Base-by-base conservation (phyloP, 2,797 vertebrate species). In the Myotis planiceps region DNA sequence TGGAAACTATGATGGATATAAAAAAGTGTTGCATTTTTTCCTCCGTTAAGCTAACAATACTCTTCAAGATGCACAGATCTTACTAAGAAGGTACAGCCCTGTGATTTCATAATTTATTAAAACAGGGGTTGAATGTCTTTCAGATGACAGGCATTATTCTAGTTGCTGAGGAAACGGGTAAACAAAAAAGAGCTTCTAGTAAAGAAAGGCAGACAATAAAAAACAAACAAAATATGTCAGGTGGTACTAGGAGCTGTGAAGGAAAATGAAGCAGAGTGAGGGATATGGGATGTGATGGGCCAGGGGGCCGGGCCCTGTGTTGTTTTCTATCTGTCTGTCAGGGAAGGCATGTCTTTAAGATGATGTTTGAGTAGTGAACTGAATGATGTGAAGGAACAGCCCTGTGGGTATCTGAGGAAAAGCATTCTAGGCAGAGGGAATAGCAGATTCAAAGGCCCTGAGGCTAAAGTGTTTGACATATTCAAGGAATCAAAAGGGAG, bases 91-190 rank as follows among this genome's bases (percentile, higher is more conserved):
- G 49, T 75, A 55, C 7, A 95, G n/a, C 86, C 25, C 14, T 55
- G 34, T 60, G 18, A 88, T 69, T 95, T 71, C 85, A 79, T 95
- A 92, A 68, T 78, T 88, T 90, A 83, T 68, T 80, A 88, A 93
- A 88, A 92, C 68, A 45, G 34, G 68, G 80, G 45, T 72, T 89
- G 53, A 82, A 79, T 71, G 23, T 53, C 80, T 91, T 32, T 95
- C 80, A 69, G 68, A 84, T 81, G 53, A 9, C 39, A 75, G n/a
- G 65, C 75, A 79, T 94, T 90, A 29, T 95, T 92, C 88, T 60
- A 32, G 90, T 91, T 96, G 82, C 96, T 79, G 45, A 58, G 69
- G 82, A 94, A 88, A 90, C 55, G 60, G 39, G 65, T 45, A 92
- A 95, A 89, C 51, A 37, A 93, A 93, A 80, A 5, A 85, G 21